Evolutionary conservation across 2,797 vertebrate species (phyloP), one percentile per base, ranked within the genome.

Genomic region (Todus mexicanus): DNA sequence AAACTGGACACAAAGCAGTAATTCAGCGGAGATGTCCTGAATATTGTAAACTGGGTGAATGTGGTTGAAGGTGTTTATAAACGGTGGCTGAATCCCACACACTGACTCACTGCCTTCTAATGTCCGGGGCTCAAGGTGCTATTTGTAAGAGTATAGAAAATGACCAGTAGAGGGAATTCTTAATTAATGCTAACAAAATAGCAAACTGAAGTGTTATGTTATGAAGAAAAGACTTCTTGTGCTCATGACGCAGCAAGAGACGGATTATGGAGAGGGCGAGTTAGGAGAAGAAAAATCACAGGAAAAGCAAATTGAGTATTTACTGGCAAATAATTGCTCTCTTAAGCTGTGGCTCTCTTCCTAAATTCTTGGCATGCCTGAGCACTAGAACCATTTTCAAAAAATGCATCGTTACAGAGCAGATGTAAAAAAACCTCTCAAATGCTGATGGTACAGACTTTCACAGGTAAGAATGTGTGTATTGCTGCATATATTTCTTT

Each of bases 311-410:
- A 97, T 97, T 96, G 97, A 97, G 97, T 97, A 97, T 97, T 98
- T 98, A 97, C 97, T 97, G 97, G 96, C 97, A 97, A 97, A 98
- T 97, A 98, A 98, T 97, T 97, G 95, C 95, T 95, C 97, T 97
- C 97, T 97, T 98, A 97, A 97, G 93, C 97, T 96, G 95, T 97
- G 97, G 97, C 97, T 95, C 93, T 98, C 96, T 97, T 97, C 97
- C 96, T 96, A 97, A 97, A 98, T 98, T 97, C 97, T 97, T 97
- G 95, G 87, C 97, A 97, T 97, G 98, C 96, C 96, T 96, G 92
- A 96, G 93, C 95, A 91, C 92, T 96, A 97, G 94, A 97, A 96
- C 95, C 86, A 94, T 83, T 94, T 95, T 96, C 91, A 86, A 95
- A 97, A 97, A 97, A 97, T 95, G 94, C 96, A 94, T 97, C 95